Evolutionary conservation across 2,888 invertebrate species (phyloP).

Genomic region (Eurois occulta): DNA sequence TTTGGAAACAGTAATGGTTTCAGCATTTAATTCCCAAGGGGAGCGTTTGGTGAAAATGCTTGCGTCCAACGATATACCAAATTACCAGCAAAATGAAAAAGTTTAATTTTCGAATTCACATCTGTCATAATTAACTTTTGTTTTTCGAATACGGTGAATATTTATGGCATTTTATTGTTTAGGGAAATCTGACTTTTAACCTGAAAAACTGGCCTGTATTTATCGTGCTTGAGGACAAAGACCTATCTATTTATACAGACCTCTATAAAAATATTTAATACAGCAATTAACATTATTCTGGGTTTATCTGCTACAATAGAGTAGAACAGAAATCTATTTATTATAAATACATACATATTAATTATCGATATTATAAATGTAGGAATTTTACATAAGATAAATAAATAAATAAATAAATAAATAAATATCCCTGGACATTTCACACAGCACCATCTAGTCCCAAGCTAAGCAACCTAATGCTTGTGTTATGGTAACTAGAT

Average conservation of each 20-base stretch:
- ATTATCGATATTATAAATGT: neutral
- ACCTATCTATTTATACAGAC: neutral
- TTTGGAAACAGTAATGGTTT: slow-evolving; percentile 32
- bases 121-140: slow-evolving; percentile 30
- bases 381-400: neutral
- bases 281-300: neutral
- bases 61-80: slow-evolving; percentile 12
- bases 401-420: too few species aligned
- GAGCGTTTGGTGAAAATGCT: neutral
- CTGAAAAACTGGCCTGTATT: neutral
- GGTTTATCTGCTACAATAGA: neutral
- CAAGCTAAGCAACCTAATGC: too few species aligned
- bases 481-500: too few species aligned
- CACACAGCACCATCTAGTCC: too few species aligned
- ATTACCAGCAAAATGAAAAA: slow-evolving; percentile 33
- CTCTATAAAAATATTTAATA: too few species aligned
- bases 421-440: too few species aligned
- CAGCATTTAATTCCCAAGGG: slow-evolving; percentile 5
- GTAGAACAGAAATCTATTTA: neutral
- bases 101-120: slow-evolving; percentile 23
- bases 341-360: neutral
- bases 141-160: neutral
- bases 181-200: accelerated
- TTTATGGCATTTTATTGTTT: neutral
- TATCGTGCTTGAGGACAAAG: neutral